Percentiles rank a stretch among this genome's conserved stretches.
Conservation (phyloP, 1,140 invertebrate species). For the Sarcophaga peregrina region DNA sequence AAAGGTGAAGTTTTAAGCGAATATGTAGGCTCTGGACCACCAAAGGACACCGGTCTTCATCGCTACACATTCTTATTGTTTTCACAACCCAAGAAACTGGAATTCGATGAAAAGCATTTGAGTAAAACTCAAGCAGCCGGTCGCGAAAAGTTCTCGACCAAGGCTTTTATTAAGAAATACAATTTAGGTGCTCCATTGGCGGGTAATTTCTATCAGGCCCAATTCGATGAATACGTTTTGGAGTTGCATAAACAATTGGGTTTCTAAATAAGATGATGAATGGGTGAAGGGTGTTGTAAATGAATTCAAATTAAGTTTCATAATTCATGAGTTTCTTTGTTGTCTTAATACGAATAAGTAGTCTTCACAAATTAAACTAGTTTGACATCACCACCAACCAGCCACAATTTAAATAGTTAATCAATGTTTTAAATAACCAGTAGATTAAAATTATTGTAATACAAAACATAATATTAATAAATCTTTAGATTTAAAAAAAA, state of each 20-base stretch:
- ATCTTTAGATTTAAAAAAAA: background rate
- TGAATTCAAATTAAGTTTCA: background rate
- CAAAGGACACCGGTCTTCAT: conserved; percentile 83
- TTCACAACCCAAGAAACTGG: conserved; percentile 74
- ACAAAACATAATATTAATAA: background rate
- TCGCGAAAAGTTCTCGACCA: conserved; percentile 80
- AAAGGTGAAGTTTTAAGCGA: conserved; percentile 84
- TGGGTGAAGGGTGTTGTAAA: background rate
- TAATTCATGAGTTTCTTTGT: conserved; percentile 23
- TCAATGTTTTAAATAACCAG: background rate
- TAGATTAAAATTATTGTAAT: conserved; percentile 14
- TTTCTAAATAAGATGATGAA: background rate
- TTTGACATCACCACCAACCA: background rate
- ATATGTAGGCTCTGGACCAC: conserved; percentile 88
- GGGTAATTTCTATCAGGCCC: conserved; percentile 89
- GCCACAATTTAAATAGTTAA: background rate
- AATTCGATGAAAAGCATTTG: conserved; percentile 52
- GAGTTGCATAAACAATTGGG: conserved; percentile 54
- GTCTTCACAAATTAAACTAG: conserved; percentile 18
- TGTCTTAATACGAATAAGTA: background rate
- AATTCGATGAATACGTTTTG: conserved; percentile 92
- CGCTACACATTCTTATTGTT: conserved; percentile 90
- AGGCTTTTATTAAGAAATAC: conserved; percentile 85
- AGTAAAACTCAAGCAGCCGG: conserved; percentile 70
- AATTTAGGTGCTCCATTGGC: conserved; percentile 84